Conservation (phyloP, 2,797 vertebrate genomes). For the Microcaecilia unicolor region DNA sequence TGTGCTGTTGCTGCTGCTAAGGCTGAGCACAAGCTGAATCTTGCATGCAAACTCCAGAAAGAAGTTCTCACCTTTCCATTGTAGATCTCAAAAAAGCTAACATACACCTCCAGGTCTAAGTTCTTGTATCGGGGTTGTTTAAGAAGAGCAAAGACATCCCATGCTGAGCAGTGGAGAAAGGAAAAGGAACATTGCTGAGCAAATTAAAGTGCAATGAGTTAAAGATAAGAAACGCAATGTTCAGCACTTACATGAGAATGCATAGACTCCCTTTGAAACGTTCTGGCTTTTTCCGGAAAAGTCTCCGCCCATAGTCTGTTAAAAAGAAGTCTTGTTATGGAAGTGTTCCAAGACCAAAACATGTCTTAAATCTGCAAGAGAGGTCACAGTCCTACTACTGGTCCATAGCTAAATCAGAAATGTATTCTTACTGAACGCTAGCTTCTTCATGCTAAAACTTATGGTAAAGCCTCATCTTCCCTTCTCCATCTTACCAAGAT, state of each 20-base stretch:
- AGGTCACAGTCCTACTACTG: background rate
- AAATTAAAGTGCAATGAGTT: too few species aligned
- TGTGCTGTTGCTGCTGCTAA: too few species aligned
- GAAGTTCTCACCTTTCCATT: conserved; percentile 90
- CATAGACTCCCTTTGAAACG: conserved; percentile 83
- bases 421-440: too few species aligned
- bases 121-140: conserved; percentile 63
- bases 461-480: too few species aligned
- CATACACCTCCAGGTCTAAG: conserved; percentile 66
- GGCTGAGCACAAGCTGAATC: too few species aligned
- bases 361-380: background rate
- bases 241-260: conserved; percentile 82
- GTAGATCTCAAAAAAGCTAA: conserved; percentile 96
- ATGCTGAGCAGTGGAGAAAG: conserved; percentile 55
- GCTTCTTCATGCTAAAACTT: too few species aligned
- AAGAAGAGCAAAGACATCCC: conserved; percentile 79
- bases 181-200: background rate
- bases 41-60: too few species aligned
- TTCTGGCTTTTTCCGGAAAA: conserved; percentile 80
- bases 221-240: background rate
- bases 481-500: too few species aligned
- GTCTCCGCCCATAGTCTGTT: conserved; percentile 91
- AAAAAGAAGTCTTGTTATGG: too few species aligned
- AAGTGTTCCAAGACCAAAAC: background rate
- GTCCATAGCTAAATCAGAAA: too few species aligned